These are phyloP conservation scores for Kobus ellipsiprymnus DNA, from an alignment of 2,113 vertebrate genomes.

Conservation along the genomic window DNA sequence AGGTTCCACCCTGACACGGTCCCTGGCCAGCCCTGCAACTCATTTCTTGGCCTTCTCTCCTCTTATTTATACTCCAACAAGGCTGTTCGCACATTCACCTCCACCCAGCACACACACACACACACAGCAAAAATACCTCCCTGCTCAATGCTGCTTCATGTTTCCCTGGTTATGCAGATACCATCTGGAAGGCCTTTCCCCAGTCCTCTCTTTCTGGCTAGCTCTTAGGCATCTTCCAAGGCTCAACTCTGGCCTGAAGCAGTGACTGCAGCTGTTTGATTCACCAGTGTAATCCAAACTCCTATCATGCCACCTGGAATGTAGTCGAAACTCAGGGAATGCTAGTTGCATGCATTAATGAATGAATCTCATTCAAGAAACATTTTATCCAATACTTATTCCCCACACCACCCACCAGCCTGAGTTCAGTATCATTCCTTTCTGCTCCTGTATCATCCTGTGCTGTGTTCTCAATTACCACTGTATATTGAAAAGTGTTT, in stretches of 20 bases:
- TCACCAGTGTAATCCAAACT: not conserved
- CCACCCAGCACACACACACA: not conserved
- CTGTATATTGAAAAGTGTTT: not conserved
- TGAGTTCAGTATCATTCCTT: not conserved
- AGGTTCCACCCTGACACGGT: not conserved
- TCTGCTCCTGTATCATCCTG: not conserved
- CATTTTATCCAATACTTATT: not conserved
- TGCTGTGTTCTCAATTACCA: not conserved
- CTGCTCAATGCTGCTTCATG: not conserved
- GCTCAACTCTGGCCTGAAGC: not conserved
- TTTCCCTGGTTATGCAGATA: not conserved
- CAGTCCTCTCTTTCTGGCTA: not conserved
- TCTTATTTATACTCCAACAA: not conserved
- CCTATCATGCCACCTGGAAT: not conserved
- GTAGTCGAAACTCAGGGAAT: not conserved
- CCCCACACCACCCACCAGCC: not conserved
- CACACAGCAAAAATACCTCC: not conserved
- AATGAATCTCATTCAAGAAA: not conserved
- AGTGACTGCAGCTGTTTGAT: not conserved
- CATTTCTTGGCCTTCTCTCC: not conserved
- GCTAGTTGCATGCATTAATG: not conserved
- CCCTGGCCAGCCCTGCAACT: not conserved
- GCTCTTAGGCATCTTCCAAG: not conserved
- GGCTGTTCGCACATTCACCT: not conserved
- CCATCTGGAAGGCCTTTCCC: not conserved